Evolutionary conservation across 2,888 invertebrate species (phyloP).

Genomic region (Itoplectis maculator): DNA sequence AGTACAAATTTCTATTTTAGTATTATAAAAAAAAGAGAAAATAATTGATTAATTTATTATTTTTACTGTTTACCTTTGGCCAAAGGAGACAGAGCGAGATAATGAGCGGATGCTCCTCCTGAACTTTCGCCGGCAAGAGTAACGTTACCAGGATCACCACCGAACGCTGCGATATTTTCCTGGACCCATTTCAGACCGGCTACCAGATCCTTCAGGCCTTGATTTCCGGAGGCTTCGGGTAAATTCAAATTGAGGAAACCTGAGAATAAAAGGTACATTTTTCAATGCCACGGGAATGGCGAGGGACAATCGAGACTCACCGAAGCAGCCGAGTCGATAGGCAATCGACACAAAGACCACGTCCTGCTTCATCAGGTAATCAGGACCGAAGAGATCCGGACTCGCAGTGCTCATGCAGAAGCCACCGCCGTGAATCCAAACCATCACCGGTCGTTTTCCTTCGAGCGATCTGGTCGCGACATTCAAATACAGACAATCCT

Average conservation of each 20-base stretch:
- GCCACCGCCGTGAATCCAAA: slow-evolving; percentile 75
- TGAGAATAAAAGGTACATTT: slow-evolving; percentile 16
- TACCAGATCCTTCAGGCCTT: slow-evolving; percentile 78
- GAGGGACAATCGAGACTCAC: slow-evolving; percentile 51
- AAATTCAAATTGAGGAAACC: slow-evolving; percentile 78
- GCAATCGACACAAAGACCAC: slow-evolving; percentile 70
- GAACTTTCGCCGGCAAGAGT: slow-evolving; percentile 78
- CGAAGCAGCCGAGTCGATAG: slow-evolving; percentile 72
- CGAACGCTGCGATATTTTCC: slow-evolving; percentile 76
- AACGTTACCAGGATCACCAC: slow-evolving; percentile 77
- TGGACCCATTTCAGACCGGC: slow-evolving; percentile 77
- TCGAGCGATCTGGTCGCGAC: slow-evolving; percentile 67
- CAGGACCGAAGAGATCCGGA: slow-evolving; percentile 65
- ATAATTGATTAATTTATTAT: too few species aligned
- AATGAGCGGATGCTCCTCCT: slow-evolving; percentile 71
- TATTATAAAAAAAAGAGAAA: neutral
- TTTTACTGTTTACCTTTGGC: too few species aligned
- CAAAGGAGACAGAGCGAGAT: slow-evolving; percentile 72
- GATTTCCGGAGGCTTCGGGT: slow-evolving; percentile 77
- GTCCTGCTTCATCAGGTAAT: slow-evolving; percentile 72
- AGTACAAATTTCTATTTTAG: slow-evolving; percentile 2
- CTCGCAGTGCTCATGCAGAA: slow-evolving; percentile 67
- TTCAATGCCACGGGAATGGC: neutral
- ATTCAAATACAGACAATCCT: slow-evolving; percentile 75
- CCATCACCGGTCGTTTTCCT: slow-evolving; percentile 71